Evolutionary conservation across 1,140 invertebrate species (phyloP).

Genomic region (Drosophila sucinea): DNA sequence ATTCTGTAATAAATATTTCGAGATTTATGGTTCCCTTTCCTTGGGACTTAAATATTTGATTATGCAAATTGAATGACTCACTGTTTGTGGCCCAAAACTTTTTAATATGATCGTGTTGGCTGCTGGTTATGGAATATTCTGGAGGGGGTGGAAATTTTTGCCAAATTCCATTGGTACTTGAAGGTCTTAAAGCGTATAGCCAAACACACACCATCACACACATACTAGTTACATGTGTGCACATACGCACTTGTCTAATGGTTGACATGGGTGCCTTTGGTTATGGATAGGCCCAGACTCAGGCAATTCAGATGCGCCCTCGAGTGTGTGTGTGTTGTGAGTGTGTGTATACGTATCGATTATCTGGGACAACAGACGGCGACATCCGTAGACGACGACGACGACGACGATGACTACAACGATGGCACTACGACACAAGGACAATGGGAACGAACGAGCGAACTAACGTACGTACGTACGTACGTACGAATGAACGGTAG

Average conservation of each 20-base stretch:
- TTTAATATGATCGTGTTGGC: not conserved
- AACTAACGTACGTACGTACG: not conserved
- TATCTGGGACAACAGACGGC: constrained; percentile 67
- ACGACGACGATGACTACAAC: not conserved
- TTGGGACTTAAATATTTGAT: too few species aligned
- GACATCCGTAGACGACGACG: constrained; percentile 62
- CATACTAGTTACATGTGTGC: not conserved
- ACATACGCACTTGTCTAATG: constrained; percentile 20
- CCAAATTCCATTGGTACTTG: constrained; percentile 4
- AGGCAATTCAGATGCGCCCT: constrained; percentile 6
- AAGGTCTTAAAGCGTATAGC: constrained; percentile 2
- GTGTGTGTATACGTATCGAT: constrained; percentile 68
- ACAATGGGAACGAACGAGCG: constrained; percentile 18
- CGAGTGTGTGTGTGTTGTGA: constrained; percentile 1
- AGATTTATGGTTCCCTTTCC: too few species aligned
- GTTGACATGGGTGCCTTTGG: constrained; percentile 16
- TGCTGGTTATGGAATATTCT: not conserved
- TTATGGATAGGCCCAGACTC: constrained; percentile 8
- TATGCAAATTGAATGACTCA: too few species aligned
- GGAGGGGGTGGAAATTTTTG: not conserved
- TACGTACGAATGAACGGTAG: too few species aligned
- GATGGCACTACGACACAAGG: constrained; percentile 9
- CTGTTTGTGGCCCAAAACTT: too few species aligned
- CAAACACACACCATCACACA: not conserved
- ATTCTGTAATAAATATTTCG: too few species aligned